A percentile compares a stretch with the other conserved stretches of the same genome.
phyloP scores from a whole-genome alignment of 2,888 invertebrate species.

The Pachycephus smyrnensis region DNA sequence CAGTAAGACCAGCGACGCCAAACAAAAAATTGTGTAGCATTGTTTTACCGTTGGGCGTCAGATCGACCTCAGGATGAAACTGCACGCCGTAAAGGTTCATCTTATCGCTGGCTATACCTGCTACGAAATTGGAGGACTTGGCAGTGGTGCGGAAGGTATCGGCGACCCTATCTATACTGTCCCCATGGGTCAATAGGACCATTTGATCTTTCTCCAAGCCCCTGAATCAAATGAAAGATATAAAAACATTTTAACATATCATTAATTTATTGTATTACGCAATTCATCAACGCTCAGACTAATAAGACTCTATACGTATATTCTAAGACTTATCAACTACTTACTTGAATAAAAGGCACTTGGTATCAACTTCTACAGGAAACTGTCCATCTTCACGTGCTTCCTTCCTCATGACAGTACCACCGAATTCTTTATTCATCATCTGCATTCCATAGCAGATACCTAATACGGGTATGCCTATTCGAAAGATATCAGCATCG shows the following conservation, averaged over 20 bases:
- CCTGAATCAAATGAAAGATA: conserved; percentile 69
- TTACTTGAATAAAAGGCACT: conserved; percentile 93
- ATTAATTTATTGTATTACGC: not conserved
- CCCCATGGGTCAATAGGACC: conserved; percentile 97
- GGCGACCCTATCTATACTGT: conserved; percentile 93
- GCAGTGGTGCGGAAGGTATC: conserved; percentile 90
- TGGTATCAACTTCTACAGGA: conserved; percentile 87
- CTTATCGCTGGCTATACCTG: conserved; percentile 93
- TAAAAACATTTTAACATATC: not conserved
- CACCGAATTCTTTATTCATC: conserved; percentile 98
- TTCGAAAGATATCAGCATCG: conserved; percentile 95
- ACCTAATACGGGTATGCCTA: conserved; percentile 94
- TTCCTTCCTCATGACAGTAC: conserved; percentile 88
- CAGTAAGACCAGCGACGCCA: conserved; percentile 88
- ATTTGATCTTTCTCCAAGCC: conserved; percentile 88
- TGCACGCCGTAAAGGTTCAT: conserved; percentile 94
- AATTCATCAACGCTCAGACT: not conserved
- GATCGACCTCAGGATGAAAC: conserved; percentile 99
- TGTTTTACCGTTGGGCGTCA: conserved; percentile 89
- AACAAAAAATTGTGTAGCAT: conserved; percentile 97
- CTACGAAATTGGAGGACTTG: conserved; percentile 83
- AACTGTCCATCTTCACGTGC: conserved; percentile 95
- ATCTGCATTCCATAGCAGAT: conserved; percentile 99
- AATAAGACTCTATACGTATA: not conserved
- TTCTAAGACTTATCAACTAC: conserved; percentile 48